A percentile compares a stretch with the other conserved stretches of the same genome.
Conservation (phyloP, 2,888 invertebrate genomes). For the Agonopterix alstromeriana region DNA sequence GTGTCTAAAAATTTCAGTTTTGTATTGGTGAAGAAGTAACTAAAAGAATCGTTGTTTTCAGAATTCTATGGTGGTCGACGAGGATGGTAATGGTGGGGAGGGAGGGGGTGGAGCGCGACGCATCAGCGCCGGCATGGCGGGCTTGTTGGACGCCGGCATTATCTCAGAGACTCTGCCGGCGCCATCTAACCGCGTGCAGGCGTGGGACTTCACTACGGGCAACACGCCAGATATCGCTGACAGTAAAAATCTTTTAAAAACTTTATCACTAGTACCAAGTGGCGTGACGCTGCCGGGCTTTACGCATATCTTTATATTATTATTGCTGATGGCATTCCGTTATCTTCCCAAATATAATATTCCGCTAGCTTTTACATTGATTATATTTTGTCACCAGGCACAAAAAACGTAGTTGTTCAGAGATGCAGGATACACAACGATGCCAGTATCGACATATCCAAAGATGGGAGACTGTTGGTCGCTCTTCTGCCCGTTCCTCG, state of each 20-base stretch:
- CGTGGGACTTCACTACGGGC: conserved; percentile 87
- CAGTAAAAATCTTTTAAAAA: conserved; percentile 61
- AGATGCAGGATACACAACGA: conserved; percentile 92
- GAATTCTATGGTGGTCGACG: conserved; percentile 72
- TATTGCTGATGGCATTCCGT: too few relatives aligned
- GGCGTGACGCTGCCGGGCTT: too few relatives aligned
- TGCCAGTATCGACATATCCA: conserved; percentile 89
- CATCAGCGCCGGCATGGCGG: conserved; percentile 50
- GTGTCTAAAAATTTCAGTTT: too few relatives aligned
- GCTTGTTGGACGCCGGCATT: conserved; percentile 57
- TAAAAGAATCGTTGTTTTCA: conserved; percentile 13
- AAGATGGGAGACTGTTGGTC: conserved; percentile 85
- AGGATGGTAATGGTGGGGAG: conserved; percentile 24
- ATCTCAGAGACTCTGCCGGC: conserved; percentile 76
- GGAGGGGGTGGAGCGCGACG: conserved; percentile 36
- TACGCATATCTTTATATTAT: too few relatives aligned
- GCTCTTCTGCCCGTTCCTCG: conserved; percentile 85
- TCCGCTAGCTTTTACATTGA: too few relatives aligned
- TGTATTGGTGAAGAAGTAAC: too few relatives aligned
- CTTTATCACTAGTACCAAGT: too few relatives aligned
- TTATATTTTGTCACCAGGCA: conserved; percentile 50
- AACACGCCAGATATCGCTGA: conserved; percentile 84
- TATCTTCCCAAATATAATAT: too few relatives aligned
- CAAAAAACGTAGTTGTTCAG: conserved; percentile 85
- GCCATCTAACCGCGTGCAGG: conserved; percentile 87